Conservation (phyloP, 92 coral and sea anemone species). For the Actinernus sp. region DNA sequence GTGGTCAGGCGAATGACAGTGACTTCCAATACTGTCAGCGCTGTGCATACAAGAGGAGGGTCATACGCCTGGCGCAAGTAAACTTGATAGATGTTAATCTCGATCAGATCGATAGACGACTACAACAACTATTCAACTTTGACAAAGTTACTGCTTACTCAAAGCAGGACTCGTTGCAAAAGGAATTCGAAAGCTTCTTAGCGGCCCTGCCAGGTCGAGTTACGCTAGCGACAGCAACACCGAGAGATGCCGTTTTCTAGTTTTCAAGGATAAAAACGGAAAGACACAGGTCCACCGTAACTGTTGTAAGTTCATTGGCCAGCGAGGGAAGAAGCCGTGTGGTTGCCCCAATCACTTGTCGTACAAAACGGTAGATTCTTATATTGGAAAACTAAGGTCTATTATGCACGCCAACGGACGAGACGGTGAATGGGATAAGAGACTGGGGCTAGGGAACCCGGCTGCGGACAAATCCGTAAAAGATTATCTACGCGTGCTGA, state of each 20-base stretch:
- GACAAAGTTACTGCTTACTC: conserved; percentile 20
- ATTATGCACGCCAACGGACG: conserved; percentile 52
- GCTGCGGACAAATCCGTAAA: conserved; percentile 57
- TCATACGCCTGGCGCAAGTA: not conserved
- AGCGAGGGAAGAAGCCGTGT: conserved; percentile 2
- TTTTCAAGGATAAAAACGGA: conserved; percentile 54
- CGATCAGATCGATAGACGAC: conserved; percentile 16
- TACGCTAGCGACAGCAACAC: conserved; percentile 23
- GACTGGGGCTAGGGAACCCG: conserved; percentile 61
- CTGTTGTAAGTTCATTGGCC: conserved; percentile 23
- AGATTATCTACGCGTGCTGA: conserved; percentile 40
- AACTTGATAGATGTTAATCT: conserved; percentile 3
- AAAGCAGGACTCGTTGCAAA: conserved; percentile 54
- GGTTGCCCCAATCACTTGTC: conserved; percentile 34
- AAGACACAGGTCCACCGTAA: conserved; percentile 53
- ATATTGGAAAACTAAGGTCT: conserved; percentile 51
- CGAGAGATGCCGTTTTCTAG: conserved; percentile 48
- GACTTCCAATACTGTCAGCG: conserved; percentile 71
- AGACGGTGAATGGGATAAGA: conserved; percentile 45
- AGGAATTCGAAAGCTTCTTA: conserved; percentile 22
- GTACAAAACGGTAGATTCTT: conserved; percentile 48
- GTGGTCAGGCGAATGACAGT: conserved; percentile 58
- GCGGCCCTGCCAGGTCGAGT: conserved; percentile 9
- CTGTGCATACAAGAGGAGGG: conserved; percentile 48
- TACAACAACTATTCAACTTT: conserved; percentile 30